Evolutionary conservation across 2,797 vertebrate species (phyloP), one percentile per base, ranked within the genome.

Genomic region (Brachymystax lenok): DNA sequence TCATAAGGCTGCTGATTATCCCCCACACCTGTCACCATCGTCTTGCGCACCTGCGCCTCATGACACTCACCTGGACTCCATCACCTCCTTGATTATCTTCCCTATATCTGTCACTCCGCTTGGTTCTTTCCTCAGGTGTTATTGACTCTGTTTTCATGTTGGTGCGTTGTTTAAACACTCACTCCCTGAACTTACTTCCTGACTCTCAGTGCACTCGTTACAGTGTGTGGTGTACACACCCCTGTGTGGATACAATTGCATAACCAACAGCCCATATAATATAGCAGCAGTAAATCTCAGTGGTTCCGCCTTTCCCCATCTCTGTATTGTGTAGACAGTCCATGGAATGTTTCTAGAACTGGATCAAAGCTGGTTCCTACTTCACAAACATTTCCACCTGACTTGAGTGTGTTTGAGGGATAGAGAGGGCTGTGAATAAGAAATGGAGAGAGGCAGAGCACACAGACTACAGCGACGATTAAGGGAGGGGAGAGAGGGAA

Each of bases 231-330:
- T 63, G 82, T 30, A 3, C 74, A 79, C 88, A 91, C 87, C 86
- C 79, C 82, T 80, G 8, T 72, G 33, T 33, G 82, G 80, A 75
- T 78, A 82, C 61, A 77, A 82, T 87, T 90, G 77, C 76, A 51
- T 82, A 87, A 89, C 85, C 24, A 14, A n/a, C 56, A 61, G 66
- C 78, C 74, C 56, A 88, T 75, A 85, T 87, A 79, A 86, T 83
- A 75, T 82, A 82, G 84, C 70, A 68, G 50, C 50, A 72, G 84
- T 85, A 78, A 86, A 87, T 87, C 82, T 83, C 79, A 75, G 74
- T 71, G 19, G 73, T 61, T 84, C 46, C 30, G 71, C 28, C 56
- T 33, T 73, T 54, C 80, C 69, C 69, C 14, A 2, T 5, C 59
- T 59, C 52, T 59, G 17, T 77, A 35, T 30, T 61, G 72, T 73